Evolutionary conservation across 1,140 invertebrate genomes (phyloP).

Genomic region (Melitaea cinxia): DNA sequence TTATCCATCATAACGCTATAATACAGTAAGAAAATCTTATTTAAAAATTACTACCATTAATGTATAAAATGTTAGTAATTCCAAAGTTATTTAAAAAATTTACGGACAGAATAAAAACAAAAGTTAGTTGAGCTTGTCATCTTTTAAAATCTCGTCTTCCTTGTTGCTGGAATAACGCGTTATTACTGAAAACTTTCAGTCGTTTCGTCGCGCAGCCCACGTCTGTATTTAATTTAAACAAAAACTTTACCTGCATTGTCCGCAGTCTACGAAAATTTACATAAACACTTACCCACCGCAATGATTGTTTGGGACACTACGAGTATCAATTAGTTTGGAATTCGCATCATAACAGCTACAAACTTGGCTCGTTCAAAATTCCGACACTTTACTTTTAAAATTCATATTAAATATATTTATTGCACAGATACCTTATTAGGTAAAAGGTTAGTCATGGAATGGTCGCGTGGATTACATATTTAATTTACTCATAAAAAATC

Average conservation of each 20-base stretch:
- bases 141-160: not conserved
- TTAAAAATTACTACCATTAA: no score
- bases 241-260: conserved; percentile 8
- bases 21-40: conserved; percentile 42
- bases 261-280: conserved; percentile 5
- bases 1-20: conserved; percentile 48
- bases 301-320: conserved; percentile 7
- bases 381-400: not conserved
- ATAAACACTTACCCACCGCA: not conserved
- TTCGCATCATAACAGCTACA: conserved; percentile 3
- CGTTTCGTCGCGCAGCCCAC: not conserved
- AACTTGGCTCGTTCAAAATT: not conserved
- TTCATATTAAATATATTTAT: not conserved
- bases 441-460: no score
- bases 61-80: not conserved
- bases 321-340: conserved; percentile 6
- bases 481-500: no score
- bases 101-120: not conserved
- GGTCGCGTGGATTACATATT: no score
- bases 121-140: not conserved
- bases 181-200: not conserved
- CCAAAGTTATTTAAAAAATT: not conserved
- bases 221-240: not conserved
- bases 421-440: no score
- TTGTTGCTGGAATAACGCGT: not conserved